A percentile compares a stretch with the other conserved stretches of the same genome.
Evolutionary conservation across 1,140 invertebrate genomes (phyloP).

Genomic region (Nasonia vitripennis): DNA sequence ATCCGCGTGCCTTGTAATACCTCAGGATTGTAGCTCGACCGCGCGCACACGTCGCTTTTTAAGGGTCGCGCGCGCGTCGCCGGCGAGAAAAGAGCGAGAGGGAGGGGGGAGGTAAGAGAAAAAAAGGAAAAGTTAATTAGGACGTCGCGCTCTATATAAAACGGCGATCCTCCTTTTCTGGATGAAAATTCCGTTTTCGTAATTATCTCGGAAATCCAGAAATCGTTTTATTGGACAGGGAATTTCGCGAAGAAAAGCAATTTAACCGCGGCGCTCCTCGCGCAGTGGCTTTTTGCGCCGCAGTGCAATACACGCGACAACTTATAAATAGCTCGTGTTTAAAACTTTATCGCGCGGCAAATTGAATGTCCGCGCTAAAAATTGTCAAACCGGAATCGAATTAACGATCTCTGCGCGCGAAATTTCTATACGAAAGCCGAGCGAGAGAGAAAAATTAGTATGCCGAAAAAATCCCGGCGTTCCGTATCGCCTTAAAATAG

Average conservation of each 20-base stretch:
- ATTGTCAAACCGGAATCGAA: neutral
- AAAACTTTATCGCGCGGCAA: neutral
- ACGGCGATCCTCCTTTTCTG: neutral
- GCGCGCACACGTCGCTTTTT: slow-evolving; percentile 29
- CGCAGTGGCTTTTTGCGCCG: too few species aligned
- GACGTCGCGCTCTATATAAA: slow-evolving; percentile 26
- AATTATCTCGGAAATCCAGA: slow-evolving; percentile 41
- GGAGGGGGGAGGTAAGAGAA: neutral
- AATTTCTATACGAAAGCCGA: neutral
- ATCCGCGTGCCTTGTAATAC: slow-evolving; percentile 59
- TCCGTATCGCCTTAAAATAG: too few species aligned
- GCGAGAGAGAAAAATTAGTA: neutral
- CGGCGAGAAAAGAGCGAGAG: neutral
- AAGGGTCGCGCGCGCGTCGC: neutral
- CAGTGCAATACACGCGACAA: neutral
- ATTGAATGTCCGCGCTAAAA: neutral
- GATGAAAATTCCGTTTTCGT: slow-evolving; percentile 13
- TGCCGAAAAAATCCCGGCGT: too few species aligned
- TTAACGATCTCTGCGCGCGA: neutral
- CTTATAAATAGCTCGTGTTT: neutral
- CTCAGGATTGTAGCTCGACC: slow-evolving; percentile 14
- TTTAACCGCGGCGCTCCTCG: neutral
- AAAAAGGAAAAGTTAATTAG: slow-evolving; percentile 47
- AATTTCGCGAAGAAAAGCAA: neutral
- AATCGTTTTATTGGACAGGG: slow-evolving; percentile 27